phyloP scores from a whole-genome alignment of 2,888 invertebrate species.

The Rhodophaea formosa region DNA sequence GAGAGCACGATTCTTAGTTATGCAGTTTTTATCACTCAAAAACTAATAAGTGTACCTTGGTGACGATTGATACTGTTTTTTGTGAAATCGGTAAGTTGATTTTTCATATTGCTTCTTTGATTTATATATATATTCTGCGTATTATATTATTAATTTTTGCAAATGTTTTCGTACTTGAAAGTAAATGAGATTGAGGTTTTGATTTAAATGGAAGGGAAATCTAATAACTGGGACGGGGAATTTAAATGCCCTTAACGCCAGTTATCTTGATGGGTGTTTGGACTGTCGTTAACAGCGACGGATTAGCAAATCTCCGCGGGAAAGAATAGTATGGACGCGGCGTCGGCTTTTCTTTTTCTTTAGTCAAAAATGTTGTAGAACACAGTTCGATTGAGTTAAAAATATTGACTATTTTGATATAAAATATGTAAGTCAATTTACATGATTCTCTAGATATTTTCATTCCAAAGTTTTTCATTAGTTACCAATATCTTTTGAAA shows the following conservation, averaged over 20 bases:
- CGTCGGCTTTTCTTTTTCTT: not conserved
- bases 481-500: too few species aligned
- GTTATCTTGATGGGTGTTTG: constrained; percentile 26
- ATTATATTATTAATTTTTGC: not conserved
- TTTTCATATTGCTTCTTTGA: constrained; percentile 21
- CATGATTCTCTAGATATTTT: too few species aligned
- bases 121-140: constrained; percentile 14
- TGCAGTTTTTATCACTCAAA: constrained; percentile 58
- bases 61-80: constrained; percentile 31
- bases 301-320: constrained; percentile 36
- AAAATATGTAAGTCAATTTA: too few species aligned
- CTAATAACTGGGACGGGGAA: not conserved
- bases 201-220: not conserved
- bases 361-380: not conserved
- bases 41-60: constrained; percentile 49
- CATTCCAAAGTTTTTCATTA: too few species aligned
- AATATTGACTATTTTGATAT: too few species aligned
- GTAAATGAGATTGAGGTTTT: not conserved
- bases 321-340: constrained; percentile 33
- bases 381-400: not conserved
- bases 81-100: constrained; percentile 45
- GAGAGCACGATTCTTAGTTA: constrained; percentile 51
- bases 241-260: constrained; percentile 8
- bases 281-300: constrained; percentile 38
- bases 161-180: not conserved